Evolutionary conservation across 2,888 invertebrate species (phyloP), one percentile per base, ranked within the genome.

Genomic region (Dorcus parallelipipedus): DNA sequence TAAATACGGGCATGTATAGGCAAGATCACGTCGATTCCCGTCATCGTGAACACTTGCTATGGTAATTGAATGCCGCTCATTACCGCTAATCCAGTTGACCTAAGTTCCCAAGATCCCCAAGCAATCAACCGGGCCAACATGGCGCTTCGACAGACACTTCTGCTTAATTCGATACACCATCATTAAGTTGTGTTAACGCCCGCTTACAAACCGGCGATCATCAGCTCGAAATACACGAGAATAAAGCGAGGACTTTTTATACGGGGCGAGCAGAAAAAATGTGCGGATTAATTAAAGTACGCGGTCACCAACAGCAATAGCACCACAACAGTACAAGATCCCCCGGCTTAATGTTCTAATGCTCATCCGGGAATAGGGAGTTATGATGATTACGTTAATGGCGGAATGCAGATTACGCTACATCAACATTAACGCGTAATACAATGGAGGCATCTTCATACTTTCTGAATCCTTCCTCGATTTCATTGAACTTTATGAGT

Each of bases 341-440:
- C 56, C 26, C 9, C n/a, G 56, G 59, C 58, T 64, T 63, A 63
- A 61, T 60, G 70, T 67, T 69, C 68, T 71, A 71, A 72, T 71
- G 70, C 65, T 69, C 68, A 47, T 56, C 39, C 67, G 61, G 59
- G 65, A 64, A 69, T 69, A 64, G 67, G 69, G 69, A 72, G 70
- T 73, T 69, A 71, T 69, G 70, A 70, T 71, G 69, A 71, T 72
- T 71, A 72, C 71, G 69, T 67, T 73, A 73, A 73, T 71, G 26
- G 64, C 64, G 58, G 63, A 62, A 54, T 59, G 64, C 64, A 63
- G 64, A 66, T 64, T 58, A 47, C 56, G 54, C 63, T 62, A 54
- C 50, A 64, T 55, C 42, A 51, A 55, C 60, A 60, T 64, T 59
- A 52, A 39, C 38, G 52, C 9, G 23, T 49, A 49, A 20, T 38